Percentiles rank a stretch among this genome's conserved stretches.
These are phyloP conservation scores for Coelopa pilipes DNA, from an alignment of 2,888 invertebrate genomes.

Conservation along the genomic window DNA sequence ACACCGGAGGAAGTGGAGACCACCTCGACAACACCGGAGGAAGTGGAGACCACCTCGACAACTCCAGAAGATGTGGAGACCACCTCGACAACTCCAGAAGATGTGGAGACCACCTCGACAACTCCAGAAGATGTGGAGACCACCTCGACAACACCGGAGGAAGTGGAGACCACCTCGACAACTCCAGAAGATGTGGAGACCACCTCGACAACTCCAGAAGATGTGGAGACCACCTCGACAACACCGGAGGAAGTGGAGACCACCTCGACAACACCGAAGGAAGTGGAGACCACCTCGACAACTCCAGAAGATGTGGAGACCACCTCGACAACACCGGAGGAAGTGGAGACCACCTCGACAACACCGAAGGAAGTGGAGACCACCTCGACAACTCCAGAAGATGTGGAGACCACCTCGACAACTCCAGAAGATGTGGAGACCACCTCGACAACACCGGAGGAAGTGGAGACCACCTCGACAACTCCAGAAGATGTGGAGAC, in stretches of 20 bases:
- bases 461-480: neutral
- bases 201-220: neutral
- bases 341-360: neutral
- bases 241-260: neutral
- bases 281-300: neutral
- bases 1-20: neutral
- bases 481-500: neutral
- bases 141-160: neutral
- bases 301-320: no score
- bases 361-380: no score
- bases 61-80: no score
- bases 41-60: neutral
- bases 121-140: no score
- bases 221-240: slow-evolving; percentile 2
- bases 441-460: slow-evolving; percentile 1
- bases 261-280: neutral
- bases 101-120: neutral
- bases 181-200: no score
- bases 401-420: neutral
- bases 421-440: neutral
- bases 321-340: neutral
- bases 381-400: neutral
- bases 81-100: neutral
- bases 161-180: neutral
- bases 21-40: neutral